Evolutionary conservation across 2,888 invertebrate genomes (phyloP).

Genomic region (Tenthredo livida): DNA sequence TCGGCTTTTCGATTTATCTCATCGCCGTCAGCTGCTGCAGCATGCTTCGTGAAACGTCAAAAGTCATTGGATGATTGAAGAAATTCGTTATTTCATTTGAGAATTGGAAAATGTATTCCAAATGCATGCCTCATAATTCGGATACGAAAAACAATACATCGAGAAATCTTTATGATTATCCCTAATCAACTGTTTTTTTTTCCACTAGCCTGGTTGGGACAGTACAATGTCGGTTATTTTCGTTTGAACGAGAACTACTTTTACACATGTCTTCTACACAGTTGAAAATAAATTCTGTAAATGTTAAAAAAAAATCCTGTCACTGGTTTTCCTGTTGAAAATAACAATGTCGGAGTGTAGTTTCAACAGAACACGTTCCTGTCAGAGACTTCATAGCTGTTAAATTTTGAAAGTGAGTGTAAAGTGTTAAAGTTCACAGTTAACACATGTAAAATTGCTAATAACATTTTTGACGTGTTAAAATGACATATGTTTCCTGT

Average conservation of each 20-base stretch:
- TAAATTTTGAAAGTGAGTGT: no score
- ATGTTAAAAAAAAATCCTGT: no score
- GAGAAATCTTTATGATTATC: neutral
- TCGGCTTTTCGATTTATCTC: neutral
- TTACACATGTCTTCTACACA: neutral
- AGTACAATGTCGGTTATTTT: neutral
- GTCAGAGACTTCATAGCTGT: no score
- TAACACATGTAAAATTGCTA: no score
- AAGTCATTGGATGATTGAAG: neutral
- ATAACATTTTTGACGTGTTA: no score
- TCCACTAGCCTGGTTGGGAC: neutral
- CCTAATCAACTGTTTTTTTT: neutral
- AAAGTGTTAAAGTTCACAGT: no score
- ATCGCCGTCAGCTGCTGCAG: constrained; percentile 6
- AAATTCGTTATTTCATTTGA: neutral
- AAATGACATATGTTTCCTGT: no score
- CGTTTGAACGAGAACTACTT: neutral
- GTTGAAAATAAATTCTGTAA: no score
- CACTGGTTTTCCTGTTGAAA: no score
- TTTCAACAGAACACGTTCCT: no score
- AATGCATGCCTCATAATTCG: neutral
- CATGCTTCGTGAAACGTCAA: neutral
- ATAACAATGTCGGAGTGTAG: no score
- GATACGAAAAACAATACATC: neutral
- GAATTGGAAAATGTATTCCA: neutral